Conservation (phyloP, 2,113 vertebrate genomes). For the Oncorhynchus tshawytscha region DNA sequence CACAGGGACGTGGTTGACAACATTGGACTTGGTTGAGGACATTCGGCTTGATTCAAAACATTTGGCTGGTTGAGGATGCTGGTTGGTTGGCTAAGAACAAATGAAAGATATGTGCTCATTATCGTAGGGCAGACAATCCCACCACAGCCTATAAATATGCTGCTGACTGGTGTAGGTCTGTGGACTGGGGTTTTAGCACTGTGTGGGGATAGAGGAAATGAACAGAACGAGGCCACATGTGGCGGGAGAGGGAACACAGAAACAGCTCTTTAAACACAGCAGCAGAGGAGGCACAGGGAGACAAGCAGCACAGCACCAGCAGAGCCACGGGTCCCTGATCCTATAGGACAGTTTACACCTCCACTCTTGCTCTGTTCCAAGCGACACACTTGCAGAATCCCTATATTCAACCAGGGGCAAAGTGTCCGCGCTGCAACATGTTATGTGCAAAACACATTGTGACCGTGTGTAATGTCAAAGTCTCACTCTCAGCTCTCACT, state of each 20-base stretch:
- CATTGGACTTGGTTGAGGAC: neutral
- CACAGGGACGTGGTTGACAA: neutral
- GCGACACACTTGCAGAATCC: neutral
- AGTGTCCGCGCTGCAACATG: neutral
- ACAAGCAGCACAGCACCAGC: neutral
- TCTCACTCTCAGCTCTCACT: neutral
- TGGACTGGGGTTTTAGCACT: slow-evolving; percentile 12
- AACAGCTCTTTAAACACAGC: slow-evolving; percentile 5
- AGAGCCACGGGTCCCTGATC: neutral
- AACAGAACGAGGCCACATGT: slow-evolving; percentile 5
- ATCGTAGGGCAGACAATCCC: neutral
- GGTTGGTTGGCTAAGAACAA: neutral
- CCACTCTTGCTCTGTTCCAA: no score
- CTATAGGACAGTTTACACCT: no score
- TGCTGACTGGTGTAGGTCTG: neutral
- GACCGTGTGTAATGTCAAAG: neutral
- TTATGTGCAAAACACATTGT: neutral
- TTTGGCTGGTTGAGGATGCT: neutral
- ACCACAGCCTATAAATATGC: slow-evolving; percentile 18
- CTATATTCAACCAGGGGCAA: neutral
- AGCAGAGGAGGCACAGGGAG: neutral
- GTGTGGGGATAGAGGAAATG: slow-evolving; percentile 12
- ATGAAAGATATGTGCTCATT: neutral
- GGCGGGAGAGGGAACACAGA: neutral
- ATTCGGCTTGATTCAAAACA: neutral